Evolutionary conservation across 2,797 vertebrate genomes (phyloP), one percentile per base, ranked within the genome.

Genomic region (Artibeus jamaicensis): DNA sequence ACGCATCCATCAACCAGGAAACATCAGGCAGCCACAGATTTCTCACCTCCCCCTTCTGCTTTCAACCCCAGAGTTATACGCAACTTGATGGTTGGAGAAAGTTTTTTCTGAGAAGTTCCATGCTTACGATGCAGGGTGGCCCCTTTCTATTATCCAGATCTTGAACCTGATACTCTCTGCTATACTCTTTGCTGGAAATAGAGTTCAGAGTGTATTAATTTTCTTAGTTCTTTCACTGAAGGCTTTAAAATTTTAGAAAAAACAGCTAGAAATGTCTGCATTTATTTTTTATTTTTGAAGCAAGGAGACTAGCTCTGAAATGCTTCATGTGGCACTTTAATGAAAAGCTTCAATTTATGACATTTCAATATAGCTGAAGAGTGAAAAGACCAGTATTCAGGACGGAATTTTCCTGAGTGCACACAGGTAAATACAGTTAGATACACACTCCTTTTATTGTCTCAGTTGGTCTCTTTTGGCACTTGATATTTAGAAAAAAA

Each of bases 281-380:
- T 1, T 77, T 90, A 42, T 4, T 46, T 81, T 39, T 91, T 59
- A 34, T 78, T 83, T 96, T 86, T 89, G 16, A 68, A 97, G 91
- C 34, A 73, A 77, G 42, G 39, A 87, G 19, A 73, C 3, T 48
- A 44, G 93, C 19, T 74, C n/a, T 78, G 29, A 76, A 76, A 46
- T 62, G 9, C 32, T 93, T 77, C 32, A 3, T 81, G 18, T 95
- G 16, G 29, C 29, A 48, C 39, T 88, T 96, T 81, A 65, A 53
- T 7, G 8, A 67, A 96, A 93, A 83, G 1, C 37, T 65, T 67
- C 44, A 44, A 79, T 62, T 71, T 95, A 87, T 44, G n/a, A 53
- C 32, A 68, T 76, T 71, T 78, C 14, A 34, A 29, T 6, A 39
- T 15, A 67, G 29, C 26, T 57, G 18, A 86, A 76, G 12, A 70